phyloP scores from a whole-genome alignment of 2,113 vertebrate genomes.

The Chelonoidis abingdonii region DNA sequence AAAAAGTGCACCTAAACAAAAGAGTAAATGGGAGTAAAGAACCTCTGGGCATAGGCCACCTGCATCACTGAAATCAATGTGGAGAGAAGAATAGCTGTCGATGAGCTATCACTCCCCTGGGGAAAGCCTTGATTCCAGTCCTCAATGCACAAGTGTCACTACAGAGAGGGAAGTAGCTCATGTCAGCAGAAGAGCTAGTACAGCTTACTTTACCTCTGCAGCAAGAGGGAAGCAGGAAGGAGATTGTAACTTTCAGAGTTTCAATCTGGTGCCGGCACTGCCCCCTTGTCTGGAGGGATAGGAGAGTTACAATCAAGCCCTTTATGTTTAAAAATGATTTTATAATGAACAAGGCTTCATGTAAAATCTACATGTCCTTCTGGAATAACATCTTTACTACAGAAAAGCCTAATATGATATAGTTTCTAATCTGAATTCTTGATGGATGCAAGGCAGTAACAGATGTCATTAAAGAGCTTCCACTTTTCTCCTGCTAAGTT shows the following conservation, averaged over 20 bases:
- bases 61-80: neutral
- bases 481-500: neutral
- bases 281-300: neutral
- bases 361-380: rapidly evolving
- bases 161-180: neutral
- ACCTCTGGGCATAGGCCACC: neutral
- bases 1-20: neutral
- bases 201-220: neutral
- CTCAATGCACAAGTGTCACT: neutral
- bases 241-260: neutral
- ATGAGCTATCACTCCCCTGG: neutral
- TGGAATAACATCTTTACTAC: neutral
- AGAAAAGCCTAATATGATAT: neutral
- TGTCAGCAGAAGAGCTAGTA: neutral
- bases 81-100: neutral
- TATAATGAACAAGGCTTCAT: neutral
- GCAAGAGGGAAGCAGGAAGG: neutral
- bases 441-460: neutral
- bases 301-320: neutral
- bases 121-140: rapidly evolving
- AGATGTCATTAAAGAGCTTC: neutral
- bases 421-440: neutral
- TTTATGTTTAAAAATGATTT: neutral
- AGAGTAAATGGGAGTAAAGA: neutral
- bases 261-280: neutral